Percentiles rank a stretch among this genome's conserved stretches.
phyloP scores from a whole-genome alignment of 2,888 invertebrate genomes.

The Mesorhabditis sp. region DNA sequence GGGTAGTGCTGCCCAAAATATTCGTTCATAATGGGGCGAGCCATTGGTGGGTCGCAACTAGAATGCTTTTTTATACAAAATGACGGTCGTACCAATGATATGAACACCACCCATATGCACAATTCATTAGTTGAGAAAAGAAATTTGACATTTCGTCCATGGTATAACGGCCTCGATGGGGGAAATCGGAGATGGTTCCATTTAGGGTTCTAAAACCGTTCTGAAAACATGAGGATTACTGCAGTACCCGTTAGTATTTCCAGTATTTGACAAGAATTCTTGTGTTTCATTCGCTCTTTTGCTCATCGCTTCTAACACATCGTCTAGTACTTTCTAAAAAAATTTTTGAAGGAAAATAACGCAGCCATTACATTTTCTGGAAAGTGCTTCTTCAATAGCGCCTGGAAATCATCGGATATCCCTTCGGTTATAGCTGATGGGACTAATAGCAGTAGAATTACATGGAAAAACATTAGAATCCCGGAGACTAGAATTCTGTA shows the following conservation, averaged over 20 bases:
- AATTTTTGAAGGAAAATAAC: too few species aligned
- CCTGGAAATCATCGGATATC: neutral
- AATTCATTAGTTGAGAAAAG: neutral
- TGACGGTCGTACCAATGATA: neutral
- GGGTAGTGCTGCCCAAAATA: constrained; percentile 1
- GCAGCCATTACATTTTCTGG: constrained; percentile 6
- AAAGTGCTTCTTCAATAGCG: neutral
- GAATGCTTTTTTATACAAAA: neutral
- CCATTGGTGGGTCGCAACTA: neutral
- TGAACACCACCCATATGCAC: neutral
- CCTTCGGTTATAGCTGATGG: neutral
- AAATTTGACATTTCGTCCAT: constrained; percentile 6
- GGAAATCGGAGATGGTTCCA: constrained; percentile 1
- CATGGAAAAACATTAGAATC: neutral
- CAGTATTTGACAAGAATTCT: neutral
- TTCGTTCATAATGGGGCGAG: neutral
- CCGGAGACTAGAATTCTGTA: neutral
- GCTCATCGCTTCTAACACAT: neutral
- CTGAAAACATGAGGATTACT: neutral
- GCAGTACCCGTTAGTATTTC: neutral
- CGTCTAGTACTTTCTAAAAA: neutral
- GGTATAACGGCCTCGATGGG: neutral
- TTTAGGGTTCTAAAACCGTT: neutral
- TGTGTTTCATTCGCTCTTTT: constrained; percentile 1
- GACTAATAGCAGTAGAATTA: neutral